phyloP scores from a whole-genome alignment of 2,888 invertebrate genomes.

The Sussaba pulchella region DNA sequence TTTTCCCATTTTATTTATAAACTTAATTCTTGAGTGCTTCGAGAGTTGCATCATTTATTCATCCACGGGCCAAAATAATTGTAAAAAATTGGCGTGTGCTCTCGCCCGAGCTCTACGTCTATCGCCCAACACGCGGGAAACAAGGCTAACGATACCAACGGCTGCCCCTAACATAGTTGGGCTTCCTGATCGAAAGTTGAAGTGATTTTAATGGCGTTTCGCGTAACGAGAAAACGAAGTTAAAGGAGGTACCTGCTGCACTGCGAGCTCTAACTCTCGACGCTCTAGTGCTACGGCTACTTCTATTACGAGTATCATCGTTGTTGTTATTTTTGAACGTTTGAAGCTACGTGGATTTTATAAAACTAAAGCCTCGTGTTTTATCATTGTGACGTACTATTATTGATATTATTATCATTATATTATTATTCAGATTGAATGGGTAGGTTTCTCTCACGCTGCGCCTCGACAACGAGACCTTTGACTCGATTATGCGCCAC shows the following conservation, averaged over 20 bases:
- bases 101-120: not conserved
- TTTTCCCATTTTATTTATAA: conserved; percentile 14
- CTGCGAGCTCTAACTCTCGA: not conserved
- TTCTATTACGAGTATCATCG: conserved; percentile 1
- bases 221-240: conserved; percentile 65
- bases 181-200: conserved; percentile 63
- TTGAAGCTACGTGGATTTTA: not conserved
- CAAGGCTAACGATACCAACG: conserved; percentile 50
- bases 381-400: conserved; percentile 9
- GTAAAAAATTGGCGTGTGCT: not conserved
- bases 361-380: not conserved
- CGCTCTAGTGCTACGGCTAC: not conserved
- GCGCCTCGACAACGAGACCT: conserved; percentile 44
- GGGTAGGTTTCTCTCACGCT: conserved; percentile 6
- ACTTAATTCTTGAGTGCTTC: conserved; percentile 35
- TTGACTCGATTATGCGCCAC: conserved; percentile 59
- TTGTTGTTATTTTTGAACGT: not conserved
- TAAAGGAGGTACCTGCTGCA: conserved; percentile 39
- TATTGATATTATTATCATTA: conserved; percentile 21
- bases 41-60: conserved; percentile 2
- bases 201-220: conserved; percentile 69
- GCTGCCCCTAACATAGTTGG: conserved; percentile 38
- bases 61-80: conserved; percentile 38
- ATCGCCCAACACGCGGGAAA: conserved; percentile 29
- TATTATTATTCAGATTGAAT: conserved; percentile 27